These are phyloP conservation scores for Acropora tenuis DNA, from an alignment of 64 coral and sea anemone species.

Conservation along the genomic window DNA sequence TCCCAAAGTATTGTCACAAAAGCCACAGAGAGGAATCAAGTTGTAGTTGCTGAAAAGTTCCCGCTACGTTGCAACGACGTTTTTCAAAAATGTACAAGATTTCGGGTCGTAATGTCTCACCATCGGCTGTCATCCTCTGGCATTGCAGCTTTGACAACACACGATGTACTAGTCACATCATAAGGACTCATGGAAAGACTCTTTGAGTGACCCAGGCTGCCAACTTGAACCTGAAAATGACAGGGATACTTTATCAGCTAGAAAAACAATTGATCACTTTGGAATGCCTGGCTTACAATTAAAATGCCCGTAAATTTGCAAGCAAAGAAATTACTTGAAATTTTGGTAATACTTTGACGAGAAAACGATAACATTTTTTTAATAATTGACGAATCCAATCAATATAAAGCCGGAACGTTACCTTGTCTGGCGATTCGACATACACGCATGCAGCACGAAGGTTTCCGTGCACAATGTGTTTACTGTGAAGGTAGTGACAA, in stretches of 20 bases:
- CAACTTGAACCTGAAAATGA: slow-evolving; percentile 42
- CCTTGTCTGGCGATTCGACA: not conserved
- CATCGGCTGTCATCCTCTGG: slow-evolving; percentile 46
- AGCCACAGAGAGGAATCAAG: too few species aligned
- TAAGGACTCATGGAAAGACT: slow-evolving; percentile 28
- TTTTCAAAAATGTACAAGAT: too few species aligned
- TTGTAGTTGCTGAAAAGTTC: too few species aligned
- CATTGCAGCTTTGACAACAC: slow-evolving; percentile 40
- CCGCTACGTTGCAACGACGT: too few species aligned
- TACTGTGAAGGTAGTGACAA: slow-evolving; percentile 39
- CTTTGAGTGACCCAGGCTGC: slow-evolving; percentile 48
- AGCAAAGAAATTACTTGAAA: too few species aligned
- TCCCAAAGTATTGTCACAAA: too few species aligned
- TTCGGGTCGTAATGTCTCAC: not conserved
- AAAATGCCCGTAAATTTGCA: too few species aligned
- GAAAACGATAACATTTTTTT: too few species aligned
- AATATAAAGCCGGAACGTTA: not conserved
- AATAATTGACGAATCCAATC: too few species aligned
- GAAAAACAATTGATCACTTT: too few species aligned
- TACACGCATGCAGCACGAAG: slow-evolving; percentile 39
- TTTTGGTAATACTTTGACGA: too few species aligned
- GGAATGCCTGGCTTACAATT: too few species aligned
- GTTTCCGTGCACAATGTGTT: slow-evolving; percentile 64
- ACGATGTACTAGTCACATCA: slow-evolving; percentile 53
- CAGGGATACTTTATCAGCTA: not conserved